Evolutionary conservation across 2,113 vertebrate genomes (phyloP), one percentile per base, ranked within the genome.

Genomic region (Pseudopodoces humilis): DNA sequence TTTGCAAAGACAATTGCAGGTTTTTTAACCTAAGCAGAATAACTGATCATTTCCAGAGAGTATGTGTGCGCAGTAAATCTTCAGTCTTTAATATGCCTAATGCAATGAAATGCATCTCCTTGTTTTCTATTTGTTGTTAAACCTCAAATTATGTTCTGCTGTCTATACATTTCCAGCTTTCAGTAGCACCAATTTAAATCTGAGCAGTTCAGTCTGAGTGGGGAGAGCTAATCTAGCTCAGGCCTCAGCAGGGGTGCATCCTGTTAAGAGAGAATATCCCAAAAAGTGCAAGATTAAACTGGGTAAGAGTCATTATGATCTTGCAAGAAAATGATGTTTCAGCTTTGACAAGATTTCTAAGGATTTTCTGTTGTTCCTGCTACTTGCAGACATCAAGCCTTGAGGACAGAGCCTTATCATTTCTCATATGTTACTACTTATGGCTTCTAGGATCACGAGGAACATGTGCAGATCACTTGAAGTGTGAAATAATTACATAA

Each of bases 401-500:
- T 59, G 75, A 67, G 85, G 55, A 67, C 33, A 50, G 64, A 75
- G 65, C 52, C 15, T 68, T 77, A 37, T 75, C 30, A 25, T 86
- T 93, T 87, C 69, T 94, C 58, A 21, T 74, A 52, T 53, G 79
- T 84, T 95, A 62, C 83, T 83, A 17, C 83, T 96, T 92, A 68
- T 16, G 47, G 74, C 58, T 84, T 56, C 58, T 81, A 60, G 72
- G 74, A 68, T 95, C 83, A 50, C 16, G 65, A 95, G 39, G 56
- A 90, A 67, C 94, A 59, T 60, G 92, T 93, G 88, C 88, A 93
- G 88, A 94, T 94, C 90, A 84, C 72, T 21, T 79, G 76, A 82
- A 93, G 92, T 95, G 93, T 90, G 88, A 95, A 94, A 95, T 95
- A 97, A 96, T 90, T 83, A 86, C 83, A 71, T 74, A 88, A 93